Percentiles rank a stretch among this genome's conserved stretches.
phyloP scores from a whole-genome alignment of 2,888 invertebrate species.

The Sclerodermus sp. region DNA sequence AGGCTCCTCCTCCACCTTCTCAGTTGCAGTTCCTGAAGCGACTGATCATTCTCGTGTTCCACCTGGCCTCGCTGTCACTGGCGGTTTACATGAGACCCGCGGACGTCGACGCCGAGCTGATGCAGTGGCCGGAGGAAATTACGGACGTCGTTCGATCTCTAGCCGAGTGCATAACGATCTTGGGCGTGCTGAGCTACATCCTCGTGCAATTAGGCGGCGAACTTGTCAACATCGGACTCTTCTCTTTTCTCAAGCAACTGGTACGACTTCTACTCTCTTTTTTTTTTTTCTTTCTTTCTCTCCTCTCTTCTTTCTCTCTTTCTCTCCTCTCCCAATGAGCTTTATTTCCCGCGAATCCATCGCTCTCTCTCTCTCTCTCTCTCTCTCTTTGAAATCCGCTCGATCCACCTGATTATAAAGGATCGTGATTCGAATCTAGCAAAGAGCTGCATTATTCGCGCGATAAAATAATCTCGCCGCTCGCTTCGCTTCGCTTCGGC shows the following conservation, averaged over 20 bases:
- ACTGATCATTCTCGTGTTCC: slow-evolving; percentile 82
- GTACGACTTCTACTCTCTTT: slow-evolving; percentile 58
- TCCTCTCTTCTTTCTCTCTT: no score
- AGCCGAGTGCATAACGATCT: slow-evolving; percentile 78
- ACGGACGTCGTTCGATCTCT: slow-evolving; percentile 57
- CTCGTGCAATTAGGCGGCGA: slow-evolving; percentile 92
- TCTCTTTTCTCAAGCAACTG: slow-evolving; percentile 88
- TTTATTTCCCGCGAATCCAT: no score
- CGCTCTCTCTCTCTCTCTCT: no score
- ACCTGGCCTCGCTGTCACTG: slow-evolving; percentile 83
- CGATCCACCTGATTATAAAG: no score
- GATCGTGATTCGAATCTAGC: no score
- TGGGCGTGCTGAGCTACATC: slow-evolving; percentile 85
- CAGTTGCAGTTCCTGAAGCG: slow-evolving; percentile 92
- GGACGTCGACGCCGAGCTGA: slow-evolving; percentile 62
- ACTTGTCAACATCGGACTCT: slow-evolving; percentile 89
- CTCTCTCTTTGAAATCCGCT: no score
- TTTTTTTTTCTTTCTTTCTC: no score
- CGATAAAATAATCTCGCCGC: no score
- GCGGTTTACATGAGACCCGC: slow-evolving; percentile 90
- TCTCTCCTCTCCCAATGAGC: no score
- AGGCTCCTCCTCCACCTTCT: no score
- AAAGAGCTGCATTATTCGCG: no score
- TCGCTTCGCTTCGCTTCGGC: no score
- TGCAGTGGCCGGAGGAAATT: slow-evolving; percentile 62